Base-by-base conservation (phyloP, 2,113 vertebrate species). In the Mormyrus iriodes region DNA sequence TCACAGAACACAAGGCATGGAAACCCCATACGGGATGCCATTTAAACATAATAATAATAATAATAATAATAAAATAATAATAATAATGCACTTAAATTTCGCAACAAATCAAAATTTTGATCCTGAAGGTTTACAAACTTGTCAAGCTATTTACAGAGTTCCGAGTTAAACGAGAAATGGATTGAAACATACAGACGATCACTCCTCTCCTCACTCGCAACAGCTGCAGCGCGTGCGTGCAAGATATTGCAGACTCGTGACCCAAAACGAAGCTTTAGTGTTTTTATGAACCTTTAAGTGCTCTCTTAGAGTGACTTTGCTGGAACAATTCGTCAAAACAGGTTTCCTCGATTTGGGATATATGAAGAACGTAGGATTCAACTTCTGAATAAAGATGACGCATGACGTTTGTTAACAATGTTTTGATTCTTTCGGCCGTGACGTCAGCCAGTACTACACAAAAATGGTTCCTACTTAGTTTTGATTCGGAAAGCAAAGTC, bases 401-500 rank as follows among this genome's bases (percentile, higher is more conserved):
- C 85, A 92, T 95, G 94, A 95, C 95, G 96, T 93, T 91, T 91
- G 89, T 95, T 95, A 93, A 94, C 96, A 95, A 95, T 97, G 96
- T 97, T 97, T 97, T 97, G 96, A 96, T 97, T 95, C 95, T 95
- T 92, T 94, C 93, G 94, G 94, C 93, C 93, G 93, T 97, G 97
- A 97, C 97, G 97, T 97, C 95, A 96, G 91, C 94, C 92, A 96
- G 91, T 93, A 96, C 91, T 91, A 90, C 95, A 94, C 95, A 96
- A 96, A 95, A 96, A 97, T 96, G 97, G 96, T 97, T 96, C 96
- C 96, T 94, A 94, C 95, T 92, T 96, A 97, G 96, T 97, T 97
- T 97, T 96, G 95, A 95, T 95, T 94, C 94, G 92, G 96, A 95
- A 92, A 93, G 91, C 95, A 96, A 94, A 97, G 96, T 95, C 93